A percentile compares a stretch with the other conserved stretches of the same genome.
Evolutionary conservation across 2,888 invertebrate species (phyloP).

Genomic region (Drosophila rubida): DNA sequence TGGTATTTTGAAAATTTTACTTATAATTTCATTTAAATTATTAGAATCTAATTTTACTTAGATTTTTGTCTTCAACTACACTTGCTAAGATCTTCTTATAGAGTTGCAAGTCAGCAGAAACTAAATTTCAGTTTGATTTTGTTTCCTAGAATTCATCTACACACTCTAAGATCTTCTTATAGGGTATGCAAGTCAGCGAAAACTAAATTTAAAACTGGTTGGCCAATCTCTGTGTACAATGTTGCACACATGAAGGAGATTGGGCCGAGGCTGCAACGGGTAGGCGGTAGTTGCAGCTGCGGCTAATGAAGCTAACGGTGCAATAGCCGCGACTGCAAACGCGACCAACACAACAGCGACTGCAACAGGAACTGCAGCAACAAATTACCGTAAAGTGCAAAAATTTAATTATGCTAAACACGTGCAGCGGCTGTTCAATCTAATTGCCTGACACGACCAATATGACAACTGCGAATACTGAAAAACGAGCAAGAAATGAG

Average conservation of each 20-base stretch:
- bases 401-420: constrained; percentile 74
- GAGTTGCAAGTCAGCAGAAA: too few species aligned
- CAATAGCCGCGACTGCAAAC: constrained; percentile 20
- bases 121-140: too few species aligned
- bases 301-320: constrained; percentile 77
- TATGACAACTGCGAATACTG: constrained; percentile 37
- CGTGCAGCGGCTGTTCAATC: constrained; percentile 68
- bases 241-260: constrained; percentile 45
- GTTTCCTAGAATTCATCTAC: not conserved
- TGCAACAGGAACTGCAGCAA: constrained; percentile 28
- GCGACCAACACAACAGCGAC: constrained; percentile 27
- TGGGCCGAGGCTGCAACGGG: constrained; percentile 31
- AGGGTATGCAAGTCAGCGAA: constrained; percentile 17
- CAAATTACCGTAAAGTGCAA: constrained; percentile 70
- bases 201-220: constrained; percentile 66
- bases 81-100: too few species aligned
- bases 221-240: constrained; percentile 39
- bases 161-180: not conserved
- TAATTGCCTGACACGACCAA: constrained; percentile 64
- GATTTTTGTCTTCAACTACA: too few species aligned
- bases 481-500: not conserved
- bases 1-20: too few species aligned
- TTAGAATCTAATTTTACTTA: too few species aligned
- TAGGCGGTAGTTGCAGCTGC: constrained; percentile 59
- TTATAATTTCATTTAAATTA: too few species aligned